A percentile compares a stretch with the other conserved stretches of the same genome.
These are phyloP conservation scores for Sebastes hubbsi DNA, from an alignment of 2,797 vertebrate species.

Conservation along the genomic window DNA sequence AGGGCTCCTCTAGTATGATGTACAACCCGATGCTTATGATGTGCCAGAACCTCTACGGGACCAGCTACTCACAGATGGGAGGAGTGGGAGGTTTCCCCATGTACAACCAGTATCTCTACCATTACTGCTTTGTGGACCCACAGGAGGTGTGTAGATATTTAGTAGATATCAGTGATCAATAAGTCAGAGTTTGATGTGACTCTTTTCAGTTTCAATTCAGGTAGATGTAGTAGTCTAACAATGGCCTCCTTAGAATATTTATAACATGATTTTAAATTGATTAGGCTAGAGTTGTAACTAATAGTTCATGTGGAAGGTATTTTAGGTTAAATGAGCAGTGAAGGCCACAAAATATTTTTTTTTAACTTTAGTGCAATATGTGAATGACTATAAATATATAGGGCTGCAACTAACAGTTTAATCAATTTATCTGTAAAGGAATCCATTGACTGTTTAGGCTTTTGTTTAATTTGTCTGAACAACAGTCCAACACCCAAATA, in stretches of 20 bases:
- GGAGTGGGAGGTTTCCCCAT: slow-evolving; percentile 82
- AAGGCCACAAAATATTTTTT: background rate
- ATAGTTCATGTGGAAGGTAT: background rate
- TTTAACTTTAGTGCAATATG: no score
- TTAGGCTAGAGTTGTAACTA: background rate
- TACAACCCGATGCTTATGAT: slow-evolving; percentile 88
- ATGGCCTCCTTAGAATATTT: background rate
- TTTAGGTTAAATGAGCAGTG: background rate
- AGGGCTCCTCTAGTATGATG: slow-evolving; percentile 80
- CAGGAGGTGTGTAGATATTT: slow-evolving; percentile 85
- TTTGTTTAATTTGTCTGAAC: background rate
- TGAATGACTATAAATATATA: no score
- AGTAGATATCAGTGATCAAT: background rate
- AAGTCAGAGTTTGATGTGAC: background rate
- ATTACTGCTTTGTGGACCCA: slow-evolving; percentile 93
- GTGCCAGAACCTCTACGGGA: slow-evolving; percentile 86
- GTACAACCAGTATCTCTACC: slow-evolving; percentile 91
- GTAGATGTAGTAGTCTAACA: background rate
- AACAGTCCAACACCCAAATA: background rate
- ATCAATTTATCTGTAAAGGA: background rate
- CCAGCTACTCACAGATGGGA: slow-evolving; percentile 78
- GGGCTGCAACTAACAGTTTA: no score
- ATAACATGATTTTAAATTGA: background rate
- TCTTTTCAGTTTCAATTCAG: background rate
- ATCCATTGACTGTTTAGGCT: background rate